Conservation (phyloP, 2,797 vertebrate genomes). For the Acanthiza pusilla region DNA sequence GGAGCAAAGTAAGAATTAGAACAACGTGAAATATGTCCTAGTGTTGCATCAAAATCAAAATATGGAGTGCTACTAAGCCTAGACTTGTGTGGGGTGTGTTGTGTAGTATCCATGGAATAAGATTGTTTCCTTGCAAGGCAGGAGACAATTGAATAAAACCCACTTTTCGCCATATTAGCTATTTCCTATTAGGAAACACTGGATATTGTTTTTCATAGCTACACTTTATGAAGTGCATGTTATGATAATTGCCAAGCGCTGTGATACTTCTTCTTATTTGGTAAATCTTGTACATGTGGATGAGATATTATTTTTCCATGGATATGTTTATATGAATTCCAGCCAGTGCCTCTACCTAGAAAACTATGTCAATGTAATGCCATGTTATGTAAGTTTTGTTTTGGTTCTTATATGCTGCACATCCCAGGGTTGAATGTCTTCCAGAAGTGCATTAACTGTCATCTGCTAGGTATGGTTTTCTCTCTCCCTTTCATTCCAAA, state of each 20-base stretch:
- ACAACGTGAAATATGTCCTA: not conserved
- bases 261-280: slow-evolving; percentile 21
- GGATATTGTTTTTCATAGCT: slow-evolving; percentile 23
- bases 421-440: not conserved
- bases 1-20: not conserved
- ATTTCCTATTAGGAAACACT: not conserved
- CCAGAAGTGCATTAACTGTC: not conserved
- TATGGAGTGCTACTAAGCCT: not conserved
- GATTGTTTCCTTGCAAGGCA: slow-evolving; percentile 3
- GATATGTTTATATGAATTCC: slow-evolving; percentile 42
- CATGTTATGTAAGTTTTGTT: slow-evolving; percentile 22
- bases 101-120: not conserved
- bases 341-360: slow-evolving; percentile 35
- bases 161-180: not conserved
- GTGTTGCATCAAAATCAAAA: not conserved
- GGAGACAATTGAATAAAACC: not conserved
- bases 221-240: not conserved
- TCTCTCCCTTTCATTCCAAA: not conserved
- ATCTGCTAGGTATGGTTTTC: not conserved
- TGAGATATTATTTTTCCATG: slow-evolving; percentile 47
- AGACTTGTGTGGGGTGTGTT: not conserved
- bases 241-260: not conserved
- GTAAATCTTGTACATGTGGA: not conserved
- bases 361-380: slow-evolving; percentile 14
- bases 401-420: not conserved